phyloP scores from a whole-genome alignment of 2,888 invertebrate species.

The Sabellastarte sp. region DNA sequence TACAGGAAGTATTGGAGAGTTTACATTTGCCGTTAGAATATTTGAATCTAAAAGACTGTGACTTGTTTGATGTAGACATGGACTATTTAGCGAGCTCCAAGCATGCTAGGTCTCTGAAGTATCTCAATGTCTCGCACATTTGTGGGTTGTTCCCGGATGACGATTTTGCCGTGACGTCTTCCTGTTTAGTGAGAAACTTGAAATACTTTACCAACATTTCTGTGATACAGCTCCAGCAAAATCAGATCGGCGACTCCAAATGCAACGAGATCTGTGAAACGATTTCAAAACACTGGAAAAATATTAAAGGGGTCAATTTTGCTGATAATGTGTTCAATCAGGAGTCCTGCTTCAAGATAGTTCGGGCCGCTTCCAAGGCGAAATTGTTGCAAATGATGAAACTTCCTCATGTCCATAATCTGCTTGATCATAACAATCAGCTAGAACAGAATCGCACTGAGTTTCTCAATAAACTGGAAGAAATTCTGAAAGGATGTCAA shows the following conservation, averaged over 20 bases:
- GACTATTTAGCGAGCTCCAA: slow-evolving; percentile 32
- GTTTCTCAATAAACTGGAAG: background rate
- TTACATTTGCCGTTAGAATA: slow-evolving; percentile 36
- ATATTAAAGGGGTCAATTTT: slow-evolving; percentile 37
- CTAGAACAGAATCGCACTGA: background rate
- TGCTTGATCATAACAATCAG: slow-evolving; percentile 3
- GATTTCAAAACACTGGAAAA: slow-evolving; percentile 21
- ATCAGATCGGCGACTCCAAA: slow-evolving; percentile 35
- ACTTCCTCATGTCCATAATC: slow-evolving; percentile 14
- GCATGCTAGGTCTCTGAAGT: slow-evolving; percentile 35
- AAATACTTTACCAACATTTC: slow-evolving; percentile 35
- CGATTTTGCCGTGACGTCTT: slow-evolving; percentile 35
- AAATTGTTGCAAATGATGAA: slow-evolving; percentile 31
- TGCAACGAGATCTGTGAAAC: slow-evolving; percentile 34
- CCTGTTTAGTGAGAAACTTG: slow-evolving; percentile 33
- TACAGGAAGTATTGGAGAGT: slow-evolving; percentile 38
- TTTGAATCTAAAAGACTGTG: slow-evolving; percentile 41
- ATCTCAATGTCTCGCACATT: slow-evolving; percentile 42
- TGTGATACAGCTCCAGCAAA: slow-evolving; percentile 41
- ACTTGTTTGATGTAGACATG: slow-evolving; percentile 39
- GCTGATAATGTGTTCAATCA: slow-evolving; percentile 35
- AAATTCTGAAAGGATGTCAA: background rate
- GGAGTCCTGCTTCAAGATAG: slow-evolving; percentile 32
- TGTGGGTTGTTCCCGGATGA: slow-evolving; percentile 42
- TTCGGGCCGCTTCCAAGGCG: slow-evolving; percentile 33